A percentile compares a stretch with the other conserved stretches of the same genome.
Conservation (phyloP, 2,797 vertebrate species). For the Bryconaethiops microstoma region DNA sequence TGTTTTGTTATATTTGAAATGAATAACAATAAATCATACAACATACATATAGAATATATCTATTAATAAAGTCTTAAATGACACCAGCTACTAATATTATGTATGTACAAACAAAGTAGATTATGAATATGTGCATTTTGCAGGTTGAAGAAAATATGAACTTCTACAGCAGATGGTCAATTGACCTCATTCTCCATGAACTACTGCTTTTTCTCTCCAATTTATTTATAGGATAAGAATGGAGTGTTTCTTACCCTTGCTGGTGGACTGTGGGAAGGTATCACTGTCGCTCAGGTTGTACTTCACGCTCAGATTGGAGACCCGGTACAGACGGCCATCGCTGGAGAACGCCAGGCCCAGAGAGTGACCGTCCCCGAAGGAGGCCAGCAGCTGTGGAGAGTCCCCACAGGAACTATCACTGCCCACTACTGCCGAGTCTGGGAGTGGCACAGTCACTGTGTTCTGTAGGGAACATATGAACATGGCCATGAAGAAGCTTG, state of each 20-base stretch:
- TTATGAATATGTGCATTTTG: background rate
- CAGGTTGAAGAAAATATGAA: background rate
- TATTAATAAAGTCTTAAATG: too few relatives aligned
- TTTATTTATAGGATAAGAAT: too few relatives aligned
- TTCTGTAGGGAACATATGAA: slow-evolving; percentile 63
- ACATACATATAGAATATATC: too few relatives aligned
- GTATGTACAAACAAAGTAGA: background rate
- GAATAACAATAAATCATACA: too few relatives aligned
- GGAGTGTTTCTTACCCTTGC: slow-evolving; percentile 73
- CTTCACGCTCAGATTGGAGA: slow-evolving; percentile 76
- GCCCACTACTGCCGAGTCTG: slow-evolving; percentile 70
- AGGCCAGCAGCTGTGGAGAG: slow-evolving; percentile 70
- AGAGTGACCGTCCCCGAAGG: slow-evolving; percentile 78
- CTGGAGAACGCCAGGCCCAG: slow-evolving; percentile 83
- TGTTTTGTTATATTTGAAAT: too few relatives aligned
- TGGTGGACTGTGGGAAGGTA: slow-evolving; percentile 78
- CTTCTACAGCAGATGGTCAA: background rate
- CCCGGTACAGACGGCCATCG: slow-evolving; percentile 70
- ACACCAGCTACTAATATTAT: too few relatives aligned
- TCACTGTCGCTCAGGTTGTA: slow-evolving; percentile 86
- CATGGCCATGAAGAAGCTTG: background rate
- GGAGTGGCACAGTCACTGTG: slow-evolving; percentile 71
- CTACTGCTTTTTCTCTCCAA: too few relatives aligned
- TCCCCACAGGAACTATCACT: slow-evolving; percentile 81
- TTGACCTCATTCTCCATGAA: background rate